Evolutionary conservation across 1,140 invertebrate species (phyloP), one percentile per base, ranked within the genome.

Genomic region (Triops longicaudatus): DNA sequence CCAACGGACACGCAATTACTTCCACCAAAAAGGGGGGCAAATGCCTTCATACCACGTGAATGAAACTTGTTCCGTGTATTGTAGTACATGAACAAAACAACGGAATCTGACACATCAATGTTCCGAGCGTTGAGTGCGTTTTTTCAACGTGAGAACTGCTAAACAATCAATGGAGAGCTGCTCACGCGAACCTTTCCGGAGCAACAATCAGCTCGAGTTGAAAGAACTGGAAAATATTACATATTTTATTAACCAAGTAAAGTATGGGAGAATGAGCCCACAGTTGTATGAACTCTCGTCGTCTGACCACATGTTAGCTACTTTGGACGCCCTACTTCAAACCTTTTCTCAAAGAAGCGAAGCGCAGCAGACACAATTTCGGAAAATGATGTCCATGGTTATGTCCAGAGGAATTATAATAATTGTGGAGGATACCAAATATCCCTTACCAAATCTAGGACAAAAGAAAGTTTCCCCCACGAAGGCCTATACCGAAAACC

Each of bases 241-340:
- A n/a, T 22, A 37, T 37, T 37, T 2, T 37, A n/a, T n/a, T n/a
- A n/a, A n/a, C 31, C 31, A 37, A 7, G 31, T 37, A 37, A 37
- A 37, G 31, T 37, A 37, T 37, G 31, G 31, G 31, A 37, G 31
- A 37, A 37, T 37, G 31, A 37, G 31, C 31, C 31, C 31, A 3
- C 17, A 63, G 50, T 63, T 63, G 50, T 37, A 63, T 63, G 50
- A 63, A 63, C 50, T 22, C 50, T 63, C 22, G 17, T 17, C 17
- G 17, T 63, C 10, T 63, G 50, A 63, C 50, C 50, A 63, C 50
- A 63, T 22, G 50, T 22, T 63, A 63, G 50, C 50, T 63, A 63
- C 50, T 63, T 63, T 63, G 9, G 17, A 63, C 50, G 50, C 50
- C 50, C 50, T 63, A 63, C 50, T 63, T 63, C 50, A 63, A 63